Conservation (phyloP, 2,797 vertebrate genomes). For the Hydrolagus colliei region DNA sequence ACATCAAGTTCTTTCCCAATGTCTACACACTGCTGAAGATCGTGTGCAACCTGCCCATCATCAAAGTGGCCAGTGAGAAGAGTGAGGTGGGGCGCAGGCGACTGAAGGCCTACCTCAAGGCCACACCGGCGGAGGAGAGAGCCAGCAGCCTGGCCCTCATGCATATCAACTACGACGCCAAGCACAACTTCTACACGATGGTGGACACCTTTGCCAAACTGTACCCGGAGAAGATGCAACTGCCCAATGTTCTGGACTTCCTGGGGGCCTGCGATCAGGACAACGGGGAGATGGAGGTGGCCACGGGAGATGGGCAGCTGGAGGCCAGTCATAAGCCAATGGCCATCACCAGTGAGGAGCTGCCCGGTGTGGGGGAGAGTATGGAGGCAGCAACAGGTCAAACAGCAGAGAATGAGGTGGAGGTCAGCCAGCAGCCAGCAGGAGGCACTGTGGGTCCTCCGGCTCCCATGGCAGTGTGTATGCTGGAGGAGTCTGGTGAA, state of each 20-base stretch:
- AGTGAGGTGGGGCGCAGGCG: conserved; percentile 59
- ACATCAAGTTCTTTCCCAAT: conserved; percentile 92
- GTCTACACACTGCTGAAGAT: conserved; percentile 75
- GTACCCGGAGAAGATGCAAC: conserved; percentile 63
- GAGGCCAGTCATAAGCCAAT: background rate
- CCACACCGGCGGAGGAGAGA: conserved; percentile 66
- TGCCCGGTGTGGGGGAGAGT: background rate
- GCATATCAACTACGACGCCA: conserved; percentile 73
- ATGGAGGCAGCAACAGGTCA: background rate
- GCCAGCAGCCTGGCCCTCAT: conserved; percentile 75
- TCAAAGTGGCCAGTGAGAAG: conserved; percentile 64
- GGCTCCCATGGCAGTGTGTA: too few relatives aligned
- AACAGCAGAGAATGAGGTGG: background rate
- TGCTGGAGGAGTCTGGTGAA: too few relatives aligned
- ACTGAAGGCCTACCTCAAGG: conserved; percentile 68
- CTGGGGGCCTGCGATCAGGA: too few relatives aligned
- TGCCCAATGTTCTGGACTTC: conserved; percentile 27
- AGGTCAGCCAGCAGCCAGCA: background rate
- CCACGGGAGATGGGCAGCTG: background rate
- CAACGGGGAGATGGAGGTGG: too few relatives aligned
- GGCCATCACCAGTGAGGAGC: background rate
- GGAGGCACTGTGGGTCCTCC: background rate
- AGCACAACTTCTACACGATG: conserved; percentile 78
- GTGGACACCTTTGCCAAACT: conserved; percentile 75
- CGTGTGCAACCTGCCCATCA: conserved; percentile 71